Evolutionary conservation across 2,888 invertebrate genomes (phyloP), one percentile per base, ranked within the genome.

Genomic region (Nymphalis c-album): DNA sequence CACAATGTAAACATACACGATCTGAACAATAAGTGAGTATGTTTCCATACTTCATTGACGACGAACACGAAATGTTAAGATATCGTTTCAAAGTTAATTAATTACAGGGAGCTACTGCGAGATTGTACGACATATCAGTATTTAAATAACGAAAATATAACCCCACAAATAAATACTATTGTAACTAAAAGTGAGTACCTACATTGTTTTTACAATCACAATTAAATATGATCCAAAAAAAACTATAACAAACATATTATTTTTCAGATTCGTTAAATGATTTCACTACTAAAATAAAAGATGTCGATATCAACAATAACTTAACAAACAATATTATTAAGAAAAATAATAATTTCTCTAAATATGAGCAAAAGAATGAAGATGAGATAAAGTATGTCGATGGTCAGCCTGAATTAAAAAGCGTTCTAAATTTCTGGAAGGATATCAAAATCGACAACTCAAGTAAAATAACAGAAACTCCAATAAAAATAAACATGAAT

Each of bases 1-100:
- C 81, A 85, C 77, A 86, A 88, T 75, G 84, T 90, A 74, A 86
- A 88, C 82, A 82, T 87, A 60, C 80, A 83, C 71, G 83, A 85
- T 77, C 78, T 85, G 78, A 83, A 85, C 78, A 84, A 85, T 79
- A 82, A 81, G 91, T 91, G 70, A 86, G 90, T 83, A 40, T 35
- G 10, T 62, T 48, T 35, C 18, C 46, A 18, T 47, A 55, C 31
- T 59, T 10, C 17, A 31, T 55, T 17, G n/a, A n/a, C 16, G 0
- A 50, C 17, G 16, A 55, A 55, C 53, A 31, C n/a, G 53, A 1
- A 40, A 40, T 0, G 17, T 55, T 53, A 13, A 20, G 10, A 51
- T 4, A 31, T 17, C 16, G 16, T 51, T 22, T 51, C 50, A 16
- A 51, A 22, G 22, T 31, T n/a, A 55, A 55, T n/a, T 55, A 26